Percentiles rank a stretch among this genome's conserved stretches.
Evolutionary conservation across 2,888 invertebrate species (phyloP).

Genomic region (Tenthredo amoena): DNA sequence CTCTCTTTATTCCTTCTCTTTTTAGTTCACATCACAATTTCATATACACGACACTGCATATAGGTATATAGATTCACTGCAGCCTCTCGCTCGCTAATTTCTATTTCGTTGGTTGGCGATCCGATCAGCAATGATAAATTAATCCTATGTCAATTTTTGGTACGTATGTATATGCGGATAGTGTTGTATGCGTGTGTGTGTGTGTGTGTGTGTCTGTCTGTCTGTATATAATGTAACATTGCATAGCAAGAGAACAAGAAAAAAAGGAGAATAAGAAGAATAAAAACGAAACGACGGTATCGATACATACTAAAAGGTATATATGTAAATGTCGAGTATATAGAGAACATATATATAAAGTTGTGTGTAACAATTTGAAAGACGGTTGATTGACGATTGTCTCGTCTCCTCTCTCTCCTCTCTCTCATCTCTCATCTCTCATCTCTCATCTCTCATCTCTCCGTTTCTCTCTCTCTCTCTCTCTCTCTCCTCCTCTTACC

Average conservation of each 20-base stretch:
- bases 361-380: conserved; percentile 4
- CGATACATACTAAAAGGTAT: not conserved
- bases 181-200: not conserved
- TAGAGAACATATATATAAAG: not conserved
- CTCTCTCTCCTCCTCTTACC: conserved; percentile 65
- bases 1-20: not conserved
- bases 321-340: not conserved
- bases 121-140: too few relatives aligned
- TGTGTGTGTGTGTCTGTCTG: not conserved
- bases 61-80: too few relatives aligned
- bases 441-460: conserved; percentile 27
- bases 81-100: too few relatives aligned
- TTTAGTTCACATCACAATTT: conserved; percentile 7
- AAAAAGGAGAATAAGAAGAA: not conserved
- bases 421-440: conserved; percentile 30
- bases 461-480: conserved; percentile 40
- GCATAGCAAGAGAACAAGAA: not conserved
- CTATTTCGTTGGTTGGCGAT: too few relatives aligned
- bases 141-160: too few relatives aligned
- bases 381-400: not conserved
- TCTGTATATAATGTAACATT: not conserved
- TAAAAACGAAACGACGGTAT: not conserved
- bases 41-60: not conserved
- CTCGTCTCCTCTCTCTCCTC: not conserved
- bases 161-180: not conserved